phyloP scores from a whole-genome alignment of 2,797 vertebrate genomes.

The Gymnocypris eckloni region DNA sequence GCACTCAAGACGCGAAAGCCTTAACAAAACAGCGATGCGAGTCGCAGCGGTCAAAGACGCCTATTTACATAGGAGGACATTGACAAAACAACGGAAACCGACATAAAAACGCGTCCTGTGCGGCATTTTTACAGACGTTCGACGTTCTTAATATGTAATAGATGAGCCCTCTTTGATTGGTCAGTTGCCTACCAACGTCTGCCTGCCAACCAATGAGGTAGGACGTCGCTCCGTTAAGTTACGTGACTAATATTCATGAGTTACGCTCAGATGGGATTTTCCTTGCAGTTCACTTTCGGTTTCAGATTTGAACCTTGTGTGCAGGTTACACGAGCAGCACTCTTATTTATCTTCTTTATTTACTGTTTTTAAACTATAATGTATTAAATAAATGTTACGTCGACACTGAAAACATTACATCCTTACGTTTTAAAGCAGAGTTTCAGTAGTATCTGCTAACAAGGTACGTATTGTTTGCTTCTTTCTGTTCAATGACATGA shows the following conservation, averaged over 20 bases:
- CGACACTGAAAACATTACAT: not conserved
- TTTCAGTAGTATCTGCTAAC: not conserved
- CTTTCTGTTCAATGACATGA: not conserved
- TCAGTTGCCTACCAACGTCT: not conserved
- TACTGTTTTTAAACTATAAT: not conserved
- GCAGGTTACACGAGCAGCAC: not conserved
- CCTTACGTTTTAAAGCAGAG: not conserved
- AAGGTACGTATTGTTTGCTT: conserved; percentile 9
- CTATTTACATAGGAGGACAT: not conserved
- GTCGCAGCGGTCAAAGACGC: not conserved
- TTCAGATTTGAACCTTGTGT: not conserved
- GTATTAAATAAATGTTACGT: not conserved
- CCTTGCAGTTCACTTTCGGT: conserved; percentile 49
- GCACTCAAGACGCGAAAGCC: not conserved
- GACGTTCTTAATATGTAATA: not conserved
- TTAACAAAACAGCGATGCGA: not conserved
- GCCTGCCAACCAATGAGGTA: not conserved
- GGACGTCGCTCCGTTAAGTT: fast-evolving
- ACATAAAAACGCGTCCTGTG: not conserved
- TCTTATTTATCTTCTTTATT: not conserved
- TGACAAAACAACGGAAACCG: not conserved
- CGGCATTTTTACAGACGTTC: not conserved
- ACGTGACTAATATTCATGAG: conserved; percentile 4
- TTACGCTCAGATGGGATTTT: not conserved
- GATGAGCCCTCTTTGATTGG: not conserved